Evolutionary conservation across 2,113 vertebrate genomes (phyloP).

Genomic region (Anguilla japonica): DNA sequence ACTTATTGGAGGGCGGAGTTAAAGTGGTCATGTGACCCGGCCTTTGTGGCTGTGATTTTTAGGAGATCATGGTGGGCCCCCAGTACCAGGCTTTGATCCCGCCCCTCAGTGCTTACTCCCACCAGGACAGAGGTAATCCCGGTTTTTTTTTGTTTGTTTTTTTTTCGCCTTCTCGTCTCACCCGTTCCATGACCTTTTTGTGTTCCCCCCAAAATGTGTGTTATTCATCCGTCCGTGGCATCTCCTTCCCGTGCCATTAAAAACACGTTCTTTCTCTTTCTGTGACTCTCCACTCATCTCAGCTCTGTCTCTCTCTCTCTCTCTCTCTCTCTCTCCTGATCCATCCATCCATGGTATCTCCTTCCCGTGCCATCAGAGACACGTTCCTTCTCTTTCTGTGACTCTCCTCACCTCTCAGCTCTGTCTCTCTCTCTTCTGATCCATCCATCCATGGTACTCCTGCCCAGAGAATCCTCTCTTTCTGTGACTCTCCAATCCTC

Average conservation of each 20-base stretch:
- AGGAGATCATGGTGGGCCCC: constrained; percentile 94
- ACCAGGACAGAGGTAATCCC: constrained; percentile 77
- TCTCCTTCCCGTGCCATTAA: neutral
- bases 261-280: neutral
- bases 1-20: neutral
- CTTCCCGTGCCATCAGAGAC: too few species aligned
- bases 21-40: neutral
- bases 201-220: neutral
- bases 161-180: too few species aligned
- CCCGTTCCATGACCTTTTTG: neutral
- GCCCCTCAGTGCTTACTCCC: constrained; percentile 64
- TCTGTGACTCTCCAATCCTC: too few species aligned
- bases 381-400: too few species aligned
- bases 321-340: too few species aligned
- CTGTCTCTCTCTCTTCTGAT: too few species aligned
- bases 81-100: constrained; percentile 90
- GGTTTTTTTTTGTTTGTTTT: neutral
- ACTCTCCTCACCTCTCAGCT: too few species aligned
- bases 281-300: neutral
- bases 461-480: too few species aligned
- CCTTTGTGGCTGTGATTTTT: constrained; percentile 31
- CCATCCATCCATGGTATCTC: too few species aligned
- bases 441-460: too few species aligned
- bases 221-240: neutral
- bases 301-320: too few species aligned